Percentiles rank a stretch among this genome's conserved stretches.
Conservation (phyloP, 2,113 vertebrate species). For the Beaufortia kweichowensis region DNA sequence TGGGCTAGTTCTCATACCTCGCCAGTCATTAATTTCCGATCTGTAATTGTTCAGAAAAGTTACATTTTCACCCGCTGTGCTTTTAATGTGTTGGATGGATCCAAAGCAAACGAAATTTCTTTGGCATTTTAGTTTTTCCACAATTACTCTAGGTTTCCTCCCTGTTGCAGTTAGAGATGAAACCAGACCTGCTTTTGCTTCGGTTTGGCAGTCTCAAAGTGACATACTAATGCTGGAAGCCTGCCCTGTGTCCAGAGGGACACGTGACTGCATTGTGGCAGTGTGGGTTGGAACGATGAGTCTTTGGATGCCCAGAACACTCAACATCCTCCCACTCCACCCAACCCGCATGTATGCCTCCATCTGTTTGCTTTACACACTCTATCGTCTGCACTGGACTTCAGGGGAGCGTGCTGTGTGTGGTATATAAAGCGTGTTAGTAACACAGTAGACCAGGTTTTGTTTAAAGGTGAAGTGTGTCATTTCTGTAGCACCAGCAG, state of each 20-base stretch:
- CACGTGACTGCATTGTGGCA: constrained; percentile 36
- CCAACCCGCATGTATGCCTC: constrained; percentile 18
- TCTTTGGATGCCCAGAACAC: constrained; percentile 28
- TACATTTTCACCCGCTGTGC: background rate
- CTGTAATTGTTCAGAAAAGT: constrained; percentile 13
- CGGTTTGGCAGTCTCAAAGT: background rate
- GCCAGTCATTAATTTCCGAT: constrained; percentile 2
- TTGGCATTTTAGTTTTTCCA: constrained; percentile 15
- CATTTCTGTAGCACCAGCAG: no score
- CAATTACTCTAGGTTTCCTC: constrained; percentile 16
- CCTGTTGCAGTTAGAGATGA: background rate
- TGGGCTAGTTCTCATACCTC: background rate
- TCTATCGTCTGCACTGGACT: background rate
- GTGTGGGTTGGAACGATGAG: constrained; percentile 41
- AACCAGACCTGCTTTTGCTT: background rate
- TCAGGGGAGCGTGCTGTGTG: background rate
- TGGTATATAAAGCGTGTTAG: background rate
- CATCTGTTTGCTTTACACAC: constrained; percentile 34
- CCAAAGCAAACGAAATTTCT: background rate
- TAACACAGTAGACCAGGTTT: no score
- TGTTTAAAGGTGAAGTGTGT: no score
- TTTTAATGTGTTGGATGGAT: constrained; percentile 10
- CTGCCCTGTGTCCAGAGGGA: constrained; percentile 25
- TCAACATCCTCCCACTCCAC: constrained; percentile 44
- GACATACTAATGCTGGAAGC: background rate